Evolutionary conservation across 2,797 vertebrate genomes (phyloP).

Genomic region (Anableps anableps): DNA sequence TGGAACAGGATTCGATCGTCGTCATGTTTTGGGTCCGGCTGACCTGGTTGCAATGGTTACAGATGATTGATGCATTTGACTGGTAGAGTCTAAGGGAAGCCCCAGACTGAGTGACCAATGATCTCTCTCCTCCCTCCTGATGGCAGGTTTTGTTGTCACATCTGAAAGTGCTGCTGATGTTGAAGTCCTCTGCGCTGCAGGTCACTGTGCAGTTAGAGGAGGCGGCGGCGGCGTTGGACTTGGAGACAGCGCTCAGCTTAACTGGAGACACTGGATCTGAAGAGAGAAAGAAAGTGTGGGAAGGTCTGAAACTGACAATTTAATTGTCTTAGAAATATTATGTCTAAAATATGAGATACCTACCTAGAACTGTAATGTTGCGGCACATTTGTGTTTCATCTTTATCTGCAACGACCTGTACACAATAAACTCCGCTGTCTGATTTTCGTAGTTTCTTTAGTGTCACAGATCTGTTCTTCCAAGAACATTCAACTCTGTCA

Average conservation of each 20-base stretch:
- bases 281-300: neutral
- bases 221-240: neutral
- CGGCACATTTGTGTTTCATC: fast-evolving
- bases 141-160: neutral
- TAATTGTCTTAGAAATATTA: too few species aligned
- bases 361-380: conserved; percentile 1
- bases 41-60: conserved; percentile 31
- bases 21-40: neutral
- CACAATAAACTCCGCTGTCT: neutral
- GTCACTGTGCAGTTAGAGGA: neutral
- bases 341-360: too few species aligned
- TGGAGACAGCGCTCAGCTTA: too few species aligned
- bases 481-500: neutral
- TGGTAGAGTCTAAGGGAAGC: neutral
- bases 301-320: too few species aligned
- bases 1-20: neutral
- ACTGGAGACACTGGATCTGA: conserved; percentile 39
- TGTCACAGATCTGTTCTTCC: fast-evolving
- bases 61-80: neutral
- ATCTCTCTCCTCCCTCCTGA: conserved; percentile 13
- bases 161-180: conserved; percentile 2
- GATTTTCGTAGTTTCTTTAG: neutral
- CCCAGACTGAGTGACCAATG: neutral
- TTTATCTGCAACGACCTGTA: fast-evolving
- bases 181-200: neutral